Percentiles rank a stretch among this genome's conserved stretches.
Conservation (phyloP, 2,113 vertebrate species). For the Coturnix japonica region DNA sequence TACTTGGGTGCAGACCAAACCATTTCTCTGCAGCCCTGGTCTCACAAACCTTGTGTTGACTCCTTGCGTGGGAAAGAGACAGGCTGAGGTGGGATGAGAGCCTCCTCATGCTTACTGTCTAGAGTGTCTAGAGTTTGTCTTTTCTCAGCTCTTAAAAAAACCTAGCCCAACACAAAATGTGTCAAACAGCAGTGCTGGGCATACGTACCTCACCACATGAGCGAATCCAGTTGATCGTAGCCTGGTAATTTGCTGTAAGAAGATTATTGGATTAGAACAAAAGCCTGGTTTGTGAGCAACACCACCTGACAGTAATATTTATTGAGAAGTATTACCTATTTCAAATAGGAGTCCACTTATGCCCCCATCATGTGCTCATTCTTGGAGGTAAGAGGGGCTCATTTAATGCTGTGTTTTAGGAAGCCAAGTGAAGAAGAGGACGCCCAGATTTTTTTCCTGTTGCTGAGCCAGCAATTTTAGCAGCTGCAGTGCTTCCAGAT, state of each 20-base stretch:
- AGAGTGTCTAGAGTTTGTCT: neutral
- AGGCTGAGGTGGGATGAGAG: neutral
- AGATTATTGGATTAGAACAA: constrained; percentile 73
- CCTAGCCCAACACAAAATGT: neutral
- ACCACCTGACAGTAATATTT: constrained; percentile 52
- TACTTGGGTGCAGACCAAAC: neutral
- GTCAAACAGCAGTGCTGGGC: neutral
- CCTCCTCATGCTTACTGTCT: neutral
- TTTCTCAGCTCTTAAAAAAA: neutral
- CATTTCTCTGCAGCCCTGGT: neutral
- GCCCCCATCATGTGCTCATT: neutral
- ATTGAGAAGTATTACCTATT: constrained; percentile 49
- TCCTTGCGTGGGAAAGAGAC: neutral
- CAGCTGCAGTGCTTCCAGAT: constrained; percentile 58
- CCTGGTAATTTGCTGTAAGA: constrained; percentile 70
- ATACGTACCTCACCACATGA: neutral
- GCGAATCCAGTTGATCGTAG: neutral
- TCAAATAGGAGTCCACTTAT: constrained; percentile 38
- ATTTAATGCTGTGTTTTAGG: neutral
- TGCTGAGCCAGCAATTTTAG: constrained; percentile 39
- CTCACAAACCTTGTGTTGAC: neutral
- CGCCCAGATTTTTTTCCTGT: neutral
- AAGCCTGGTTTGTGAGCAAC: constrained; percentile 62
- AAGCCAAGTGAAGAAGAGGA: neutral
- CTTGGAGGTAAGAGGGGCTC: neutral